phyloP scores from a whole-genome alignment of 2,888 invertebrate species.

The Carterocephalus palaemon region DNA sequence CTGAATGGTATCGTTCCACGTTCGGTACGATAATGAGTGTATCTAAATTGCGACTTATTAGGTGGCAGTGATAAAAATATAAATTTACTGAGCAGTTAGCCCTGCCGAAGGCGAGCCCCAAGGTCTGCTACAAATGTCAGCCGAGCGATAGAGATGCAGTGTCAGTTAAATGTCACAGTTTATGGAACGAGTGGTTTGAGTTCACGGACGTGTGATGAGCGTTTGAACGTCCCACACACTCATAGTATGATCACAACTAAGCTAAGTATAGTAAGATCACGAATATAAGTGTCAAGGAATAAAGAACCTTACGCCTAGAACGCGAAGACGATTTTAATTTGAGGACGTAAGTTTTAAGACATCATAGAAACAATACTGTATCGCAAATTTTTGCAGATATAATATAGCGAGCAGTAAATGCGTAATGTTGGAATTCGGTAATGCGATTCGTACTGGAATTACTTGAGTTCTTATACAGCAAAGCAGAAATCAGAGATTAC shows the following conservation, averaged over 20 bases:
- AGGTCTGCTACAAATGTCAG: constrained; percentile 58
- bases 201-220: constrained; percentile 48
- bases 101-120: constrained; percentile 43
- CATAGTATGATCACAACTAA: no score
- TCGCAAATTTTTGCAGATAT: no score
- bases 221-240: no score
- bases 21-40: constrained; percentile 4
- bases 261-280: constrained; percentile 10
- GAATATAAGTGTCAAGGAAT: neutral
- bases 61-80: constrained; percentile 41
- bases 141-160: constrained; percentile 46
- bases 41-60: constrained; percentile 23
- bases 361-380: no score
- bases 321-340: no score
- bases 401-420: no score
- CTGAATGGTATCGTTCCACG: neutral
- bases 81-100: constrained; percentile 43
- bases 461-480: no score
- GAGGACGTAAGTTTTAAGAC: no score
- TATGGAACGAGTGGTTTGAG: constrained; percentile 56
- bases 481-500: no score
- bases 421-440: no score
- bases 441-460: no score
- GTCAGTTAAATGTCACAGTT: constrained; percentile 70
- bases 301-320: no score